phyloP scores from a whole-genome alignment of 2,888 invertebrate species.

The Ennomos fuscantarius region DNA sequence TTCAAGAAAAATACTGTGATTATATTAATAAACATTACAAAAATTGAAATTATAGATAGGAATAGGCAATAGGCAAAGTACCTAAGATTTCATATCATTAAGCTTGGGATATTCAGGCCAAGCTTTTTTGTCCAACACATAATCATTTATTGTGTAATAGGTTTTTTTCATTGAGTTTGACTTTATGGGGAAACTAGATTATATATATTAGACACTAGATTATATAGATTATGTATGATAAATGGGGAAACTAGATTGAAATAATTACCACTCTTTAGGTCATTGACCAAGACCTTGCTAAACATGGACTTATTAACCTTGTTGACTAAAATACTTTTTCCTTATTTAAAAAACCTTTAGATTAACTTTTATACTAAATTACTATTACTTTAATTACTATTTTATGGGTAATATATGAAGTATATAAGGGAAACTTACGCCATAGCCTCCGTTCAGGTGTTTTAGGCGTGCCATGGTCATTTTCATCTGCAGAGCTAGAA shows the following conservation, averaged over 20 bases:
- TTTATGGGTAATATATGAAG: background rate
- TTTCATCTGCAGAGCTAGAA: slow-evolving; percentile 75
- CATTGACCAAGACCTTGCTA: slow-evolving; percentile 22
- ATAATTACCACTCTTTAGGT: slow-evolving; percentile 1
- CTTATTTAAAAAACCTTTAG: slow-evolving; percentile 18
- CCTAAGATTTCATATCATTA: too few relatives aligned
- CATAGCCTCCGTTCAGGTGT: slow-evolving; percentile 67
- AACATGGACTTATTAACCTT: slow-evolving; percentile 23
- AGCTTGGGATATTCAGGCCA: too few relatives aligned
- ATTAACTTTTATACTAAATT: slow-evolving; percentile 3
- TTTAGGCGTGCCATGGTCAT: slow-evolving; percentile 64
- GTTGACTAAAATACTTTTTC: slow-evolving; percentile 18
- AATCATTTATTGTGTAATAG: too few relatives aligned
- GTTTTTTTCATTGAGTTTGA: too few relatives aligned
- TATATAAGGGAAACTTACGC: slow-evolving; percentile 61
- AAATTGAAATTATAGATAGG: too few relatives aligned
- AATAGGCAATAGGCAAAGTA: background rate
- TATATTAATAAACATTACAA: too few relatives aligned
- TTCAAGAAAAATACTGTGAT: too few relatives aligned
- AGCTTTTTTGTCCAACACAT: too few relatives aligned
- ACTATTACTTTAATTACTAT: slow-evolving; percentile 4
- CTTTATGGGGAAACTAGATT: too few relatives aligned
- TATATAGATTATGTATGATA: too few relatives aligned
- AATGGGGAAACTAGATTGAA: background rate
- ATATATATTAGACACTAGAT: too few relatives aligned